Conservation (phyloP, 2,797 vertebrate species). For the Euthynnus affinis region DNA sequence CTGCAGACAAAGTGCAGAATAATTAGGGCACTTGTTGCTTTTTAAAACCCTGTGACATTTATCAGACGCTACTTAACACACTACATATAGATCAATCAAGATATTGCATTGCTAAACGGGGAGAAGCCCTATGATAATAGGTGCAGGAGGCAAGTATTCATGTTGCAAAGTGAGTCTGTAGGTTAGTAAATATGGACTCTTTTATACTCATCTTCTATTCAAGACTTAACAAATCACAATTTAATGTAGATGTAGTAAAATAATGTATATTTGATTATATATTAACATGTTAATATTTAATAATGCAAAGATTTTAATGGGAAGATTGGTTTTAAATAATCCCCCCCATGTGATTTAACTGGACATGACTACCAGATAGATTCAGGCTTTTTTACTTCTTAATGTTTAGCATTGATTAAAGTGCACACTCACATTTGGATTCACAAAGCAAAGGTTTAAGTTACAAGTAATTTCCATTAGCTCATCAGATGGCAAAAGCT, state of each 20-base stretch:
- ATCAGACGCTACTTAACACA: neutral
- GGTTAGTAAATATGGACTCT: neutral
- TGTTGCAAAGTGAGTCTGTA: neutral
- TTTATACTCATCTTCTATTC: neutral
- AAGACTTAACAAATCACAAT: slow-evolving; percentile 8
- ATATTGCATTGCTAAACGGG: neutral
- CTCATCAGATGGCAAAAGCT: neutral
- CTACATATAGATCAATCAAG: slow-evolving; percentile 8
- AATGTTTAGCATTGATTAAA: neutral
- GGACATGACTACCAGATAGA: neutral
- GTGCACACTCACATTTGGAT: neutral
- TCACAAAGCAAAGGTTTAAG: neutral
- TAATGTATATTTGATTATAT: slow-evolving; percentile 1
- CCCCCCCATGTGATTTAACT: neutral
- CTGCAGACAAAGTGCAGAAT: slow-evolving; percentile 13
- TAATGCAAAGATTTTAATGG: neutral
- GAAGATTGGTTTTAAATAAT: slow-evolving; percentile 1
- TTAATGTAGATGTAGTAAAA: slow-evolving; percentile 4
- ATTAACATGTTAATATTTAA: neutral
- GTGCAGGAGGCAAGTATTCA: neutral
- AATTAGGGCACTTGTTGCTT: neutral
- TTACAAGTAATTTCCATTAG: neutral
- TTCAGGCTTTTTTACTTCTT: neutral
- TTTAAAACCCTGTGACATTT: slow-evolving; percentile 17
- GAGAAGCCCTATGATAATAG: neutral